Evolutionary conservation across 2,888 invertebrate genomes (phyloP), one percentile per base, ranked within the genome.

Genomic region (Notocelia uddmanniana): DNA sequence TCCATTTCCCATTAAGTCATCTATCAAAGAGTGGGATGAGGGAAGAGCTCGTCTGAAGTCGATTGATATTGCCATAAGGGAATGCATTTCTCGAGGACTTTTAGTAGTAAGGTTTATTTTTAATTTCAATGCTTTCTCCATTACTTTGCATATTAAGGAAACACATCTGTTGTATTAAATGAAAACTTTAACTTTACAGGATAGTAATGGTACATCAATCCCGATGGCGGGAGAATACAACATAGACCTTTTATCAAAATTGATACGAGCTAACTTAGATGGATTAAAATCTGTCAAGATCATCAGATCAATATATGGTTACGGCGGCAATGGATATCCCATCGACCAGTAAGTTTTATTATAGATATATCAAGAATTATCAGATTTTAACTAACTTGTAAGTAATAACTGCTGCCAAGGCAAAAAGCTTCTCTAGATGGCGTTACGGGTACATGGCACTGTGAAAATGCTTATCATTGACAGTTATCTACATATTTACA

Each of bases 221-320:
- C 82, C 82, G 52, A 82, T 92, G 76, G 85, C 88, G 3, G 88
- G 88, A 76, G 88, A 91, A 0, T 90, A 89, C 74, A 88, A 91
- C 68, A 81, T 89, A 19, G 85, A 89, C 71, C 76, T 91, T 60
- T 69, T 93, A 70, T 84, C 90, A 1, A 90, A 89, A 80, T 76
- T 92, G 55, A 85, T 93, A 21, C 80, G 91, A 45, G 90, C 86
- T 10, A 93, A 93, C 76, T 83, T 89, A 57, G 93, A 92, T 75
- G 83, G 86, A 18, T 75, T 84, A 0, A 85, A 81, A 74, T 80
- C 85, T 21, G 88, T 90, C 9, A 90, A 91, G 81, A 81, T 85
- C 19, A 79, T 90, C 15, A 83, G 91, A 78, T 85, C 87, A 1
- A 73, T 90, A 34, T 89, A 87, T 73, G 93, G 91, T 13, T 89